Base-by-base conservation (phyloP, 1,140 invertebrate species). In the Drosophila punjabiensis region DNA sequence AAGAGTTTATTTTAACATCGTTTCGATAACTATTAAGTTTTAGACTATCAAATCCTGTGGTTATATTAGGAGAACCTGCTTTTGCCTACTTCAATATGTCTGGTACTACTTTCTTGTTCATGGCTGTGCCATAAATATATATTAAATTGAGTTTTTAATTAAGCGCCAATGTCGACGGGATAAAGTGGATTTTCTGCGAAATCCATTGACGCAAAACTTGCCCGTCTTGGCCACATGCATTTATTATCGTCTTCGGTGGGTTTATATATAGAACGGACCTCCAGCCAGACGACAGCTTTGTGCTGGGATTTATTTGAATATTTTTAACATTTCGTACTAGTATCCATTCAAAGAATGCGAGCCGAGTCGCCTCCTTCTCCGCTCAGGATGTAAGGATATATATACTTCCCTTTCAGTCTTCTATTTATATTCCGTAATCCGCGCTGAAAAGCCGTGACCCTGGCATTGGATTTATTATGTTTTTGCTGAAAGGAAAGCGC, bases 371-470 rank as follows among this genome's bases (percentile, higher is more conserved):
- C 8, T 52, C 14, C 39, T 41, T 6, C 5, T 13, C 11, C 14
- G 16, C 10, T n/a, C 28, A 32, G 24, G n/a, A 20, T 20, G n/a
- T 11, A 45, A 28, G n/a, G 9, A 39, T 58, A 58, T 28, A 5
- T 30, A 50, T 2, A 24, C 30, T 52, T 50, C n/a, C 39, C 14
- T 39, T 75, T 63, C 18, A 39, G 16, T 45, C 16, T 10, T 47
- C 50, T 64, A 55, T 75, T 75, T 75, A 28, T 76, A 48, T 48
- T 39, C 28, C 28, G 28, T 76, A 76, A 75, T 76, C 59, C 70
- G 8, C 24, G 33, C 18, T 64, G 73, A 41, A 53, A 55, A 39
- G 73, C 32, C 10, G 18, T 28, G 50, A 55, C 35, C 39, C 41
- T 63, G 70, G 35, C 70, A 56, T 64, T 76, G 48, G 5, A 64